Evolutionary conservation across 2,888 invertebrate genomes (phyloP), one percentile per base, ranked within the genome.

Genomic region (Parthenolecanium corni): DNA sequence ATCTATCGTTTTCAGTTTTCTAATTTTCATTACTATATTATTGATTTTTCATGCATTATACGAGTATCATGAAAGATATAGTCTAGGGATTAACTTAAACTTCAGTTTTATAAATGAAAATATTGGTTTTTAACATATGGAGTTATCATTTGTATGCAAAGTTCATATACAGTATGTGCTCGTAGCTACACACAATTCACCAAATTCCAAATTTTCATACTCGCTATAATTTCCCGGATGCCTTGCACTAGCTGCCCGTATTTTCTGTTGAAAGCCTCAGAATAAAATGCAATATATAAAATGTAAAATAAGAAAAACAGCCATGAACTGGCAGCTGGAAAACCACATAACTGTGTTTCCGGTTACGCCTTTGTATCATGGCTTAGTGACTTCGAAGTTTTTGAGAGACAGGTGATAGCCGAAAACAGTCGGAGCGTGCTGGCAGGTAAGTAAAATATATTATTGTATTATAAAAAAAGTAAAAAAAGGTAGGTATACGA

Each of bases 281-380:
- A 49, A 46, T 20, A 11, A 38, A 14, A 42, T 42, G 3, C 44
- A 42, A 31, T 31, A 31, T 31, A 31, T 6, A 31, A 9, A 6
- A 9, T 4, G 9, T 6, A 31, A 31, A 31, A 31, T 4, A 31
- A 31, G 14, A 49, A 21, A 20, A 18, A 23, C 49, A 49, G 11
- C 20, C 23, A 21, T 21, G 23, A 14, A 42, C 31, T 31, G 36
- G 57, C 61, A 61, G 61, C 61, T 61, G 61, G 51, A 61, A 31
- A 61, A 61, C 47, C 61, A 61, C 61, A 49, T 51, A 61, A 61
- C 61, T 61, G 61, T 61, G 51, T 51, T 61, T 61, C 61, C 61
- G 61, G 61, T 25, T 51, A 49, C 58, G 58, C 58, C 49, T 61
- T 31, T 16, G 14, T 44, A 54, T 54, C 54, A 42, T 42, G 54